Percentiles rank a stretch among this genome's conserved stretches.
These are phyloP conservation scores for Jordanella pulchra DNA, from an alignment of 2,797 vertebrate genomes.

Conservation along the genomic window DNA sequence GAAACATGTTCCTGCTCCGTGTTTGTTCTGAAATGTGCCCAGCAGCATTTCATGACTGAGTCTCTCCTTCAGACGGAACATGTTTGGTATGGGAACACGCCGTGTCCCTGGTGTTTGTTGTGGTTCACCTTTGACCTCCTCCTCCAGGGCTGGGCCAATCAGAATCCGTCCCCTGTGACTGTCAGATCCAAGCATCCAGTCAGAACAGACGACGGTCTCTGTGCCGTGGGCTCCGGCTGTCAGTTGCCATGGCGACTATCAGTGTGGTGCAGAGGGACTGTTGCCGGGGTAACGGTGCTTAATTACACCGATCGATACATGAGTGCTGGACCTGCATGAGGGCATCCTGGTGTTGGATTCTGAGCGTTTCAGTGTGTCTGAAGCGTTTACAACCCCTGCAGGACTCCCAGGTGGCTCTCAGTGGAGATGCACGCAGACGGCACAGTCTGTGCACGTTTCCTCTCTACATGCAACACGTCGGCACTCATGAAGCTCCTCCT, in stretches of 20 bases:
- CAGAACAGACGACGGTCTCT: constrained; percentile 41
- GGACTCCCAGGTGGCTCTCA: constrained; percentile 42
- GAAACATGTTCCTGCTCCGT: no score
- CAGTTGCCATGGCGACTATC: constrained; percentile 80
- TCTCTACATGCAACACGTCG: constrained; percentile 40
- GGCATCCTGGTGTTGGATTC: background rate
- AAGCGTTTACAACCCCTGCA: constrained; percentile 27
- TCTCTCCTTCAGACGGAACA: background rate
- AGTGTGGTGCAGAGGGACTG: constrained; percentile 70
- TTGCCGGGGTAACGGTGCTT: constrained; percentile 79
- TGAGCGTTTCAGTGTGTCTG: constrained; percentile 9
- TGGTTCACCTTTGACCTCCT: constrained; percentile 32
- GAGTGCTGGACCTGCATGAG: constrained; percentile 28
- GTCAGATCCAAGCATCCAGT: constrained; percentile 52
- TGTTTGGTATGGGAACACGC: background rate
- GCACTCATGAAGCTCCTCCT: constrained; percentile 29
- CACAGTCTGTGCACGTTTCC: constrained; percentile 40
- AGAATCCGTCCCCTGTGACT: constrained; percentile 27
- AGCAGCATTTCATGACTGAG: background rate
- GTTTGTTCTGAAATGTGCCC: no score
- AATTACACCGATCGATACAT: constrained; percentile 72
- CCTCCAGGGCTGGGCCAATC: constrained; percentile 15
- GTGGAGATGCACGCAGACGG: constrained; percentile 31
- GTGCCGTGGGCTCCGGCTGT: constrained; percentile 51
- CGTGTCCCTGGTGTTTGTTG: background rate